Percentiles rank a stretch among this genome's conserved stretches.
These are phyloP conservation scores for Gila robusta DNA, from an alignment of 2,797 vertebrate species.

Conservation along the genomic window DNA sequence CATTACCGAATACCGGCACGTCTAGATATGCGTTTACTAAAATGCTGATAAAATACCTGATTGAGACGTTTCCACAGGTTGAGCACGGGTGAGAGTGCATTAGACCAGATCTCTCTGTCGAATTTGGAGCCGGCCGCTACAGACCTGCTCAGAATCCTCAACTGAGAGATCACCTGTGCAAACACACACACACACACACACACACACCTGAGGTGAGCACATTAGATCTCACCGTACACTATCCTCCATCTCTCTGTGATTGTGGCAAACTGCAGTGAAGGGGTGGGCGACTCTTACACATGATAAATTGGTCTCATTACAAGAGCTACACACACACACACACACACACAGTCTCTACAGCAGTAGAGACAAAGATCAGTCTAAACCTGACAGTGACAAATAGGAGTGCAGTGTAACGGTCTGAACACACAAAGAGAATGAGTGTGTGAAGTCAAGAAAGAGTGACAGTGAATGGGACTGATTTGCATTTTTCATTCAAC, in stretches of 20 bases:
- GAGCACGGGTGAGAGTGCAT: conserved; percentile 91
- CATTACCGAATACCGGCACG: too few relatives aligned
- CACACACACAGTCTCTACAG: conserved; percentile 23
- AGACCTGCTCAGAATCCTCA: conserved; percentile 89
- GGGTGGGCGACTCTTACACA: conserved; percentile 4
- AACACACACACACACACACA: conserved; percentile 41
- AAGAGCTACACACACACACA: conserved; percentile 41
- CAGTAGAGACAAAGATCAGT: conserved; percentile 29
- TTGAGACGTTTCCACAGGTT: conserved; percentile 97
- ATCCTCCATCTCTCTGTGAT: conserved; percentile 38
- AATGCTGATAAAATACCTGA: conserved; percentile 80
- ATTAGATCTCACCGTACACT: neutral
- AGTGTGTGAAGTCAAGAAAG: neutral
- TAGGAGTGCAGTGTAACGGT: neutral
- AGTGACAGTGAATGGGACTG: conserved; percentile 7
- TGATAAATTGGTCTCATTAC: conserved; percentile 47
- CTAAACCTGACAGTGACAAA: conserved; percentile 48
- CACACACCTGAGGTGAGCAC: neutral
- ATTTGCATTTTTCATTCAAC: conserved; percentile 15
- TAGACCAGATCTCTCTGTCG: conserved; percentile 95
- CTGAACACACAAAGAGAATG: neutral
- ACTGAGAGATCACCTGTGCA: conserved; percentile 92
- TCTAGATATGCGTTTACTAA: too few relatives aligned
- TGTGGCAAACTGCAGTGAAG: conserved; percentile 28
- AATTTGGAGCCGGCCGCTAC: conserved; percentile 92